Conservation (phyloP, 2,888 invertebrate genomes). For the Cantharis rustica region DNA sequence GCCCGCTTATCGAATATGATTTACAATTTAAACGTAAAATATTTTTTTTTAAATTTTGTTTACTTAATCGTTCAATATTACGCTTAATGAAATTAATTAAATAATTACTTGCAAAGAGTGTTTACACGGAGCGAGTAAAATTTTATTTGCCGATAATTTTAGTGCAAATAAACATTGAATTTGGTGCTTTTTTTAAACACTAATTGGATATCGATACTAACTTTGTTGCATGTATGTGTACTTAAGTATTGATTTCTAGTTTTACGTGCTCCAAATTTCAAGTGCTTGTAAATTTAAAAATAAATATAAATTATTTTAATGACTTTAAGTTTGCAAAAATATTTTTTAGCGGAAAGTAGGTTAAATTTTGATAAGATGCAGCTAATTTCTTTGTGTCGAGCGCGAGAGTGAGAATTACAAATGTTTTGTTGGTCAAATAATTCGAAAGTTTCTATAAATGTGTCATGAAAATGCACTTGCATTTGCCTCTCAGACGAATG, state of each 20-base stretch:
- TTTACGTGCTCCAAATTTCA: background rate
- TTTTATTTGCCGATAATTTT: background rate
- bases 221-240: background rate
- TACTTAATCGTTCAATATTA: background rate
- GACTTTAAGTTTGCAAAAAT: background rate
- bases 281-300: background rate
- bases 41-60: background rate
- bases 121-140: background rate
- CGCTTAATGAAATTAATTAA: background rate
- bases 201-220: background rate
- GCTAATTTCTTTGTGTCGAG: slow-evolving; percentile 22
- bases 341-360: slow-evolving; percentile 7
- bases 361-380: slow-evolving; percentile 9
- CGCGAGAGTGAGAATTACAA: slow-evolving; percentile 5
- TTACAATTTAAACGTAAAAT: background rate
- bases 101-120: background rate
- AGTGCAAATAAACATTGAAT: background rate
- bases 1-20: background rate
- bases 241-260: background rate
- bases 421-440: slow-evolving; percentile 34
- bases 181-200: background rate
- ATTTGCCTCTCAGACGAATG: slow-evolving; percentile 28
- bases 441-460: slow-evolving; percentile 40
- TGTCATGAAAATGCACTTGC: slow-evolving; percentile 37
- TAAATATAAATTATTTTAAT: background rate